These are phyloP conservation scores for Lamprologus lemairii DNA, from an alignment of 2,113 vertebrate genomes.

Conservation along the genomic window DNA sequence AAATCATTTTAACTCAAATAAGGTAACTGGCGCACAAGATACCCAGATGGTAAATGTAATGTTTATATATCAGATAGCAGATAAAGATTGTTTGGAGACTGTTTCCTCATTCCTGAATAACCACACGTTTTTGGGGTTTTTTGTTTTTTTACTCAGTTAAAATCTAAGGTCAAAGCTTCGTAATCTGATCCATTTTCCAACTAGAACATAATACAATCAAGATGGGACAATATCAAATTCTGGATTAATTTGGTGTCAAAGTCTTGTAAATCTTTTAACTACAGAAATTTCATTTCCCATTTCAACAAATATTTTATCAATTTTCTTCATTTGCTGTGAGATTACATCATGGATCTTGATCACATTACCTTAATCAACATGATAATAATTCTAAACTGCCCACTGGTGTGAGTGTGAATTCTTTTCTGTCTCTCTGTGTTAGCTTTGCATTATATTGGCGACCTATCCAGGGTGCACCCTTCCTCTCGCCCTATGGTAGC, in stretches of 20 bases:
- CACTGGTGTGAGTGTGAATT: not conserved
- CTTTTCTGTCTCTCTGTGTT: not conserved
- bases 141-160: fast-evolving
- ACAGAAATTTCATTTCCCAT: not conserved
- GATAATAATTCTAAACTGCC: not conserved
- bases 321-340: not conserved
- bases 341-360: not conserved
- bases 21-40: not conserved
- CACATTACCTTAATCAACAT: not conserved
- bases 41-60: not conserved
- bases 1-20: not conserved
- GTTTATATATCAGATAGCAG: not conserved
- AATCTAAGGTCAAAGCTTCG: not conserved
- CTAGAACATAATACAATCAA: not conserved
- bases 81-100: not conserved
- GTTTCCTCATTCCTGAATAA: not conserved
- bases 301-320: not conserved
- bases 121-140: fast-evolving
- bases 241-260: not conserved
- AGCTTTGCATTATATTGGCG: not conserved
- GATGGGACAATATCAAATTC: not conserved
- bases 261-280: not conserved
- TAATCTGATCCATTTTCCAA: not conserved
- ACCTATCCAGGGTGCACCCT: not conserved
- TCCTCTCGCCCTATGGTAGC: not conserved